These are phyloP conservation scores for Acanthosepion lycidas DNA, from an alignment of 2,888 invertebrate species.

Conservation along the genomic window DNA sequence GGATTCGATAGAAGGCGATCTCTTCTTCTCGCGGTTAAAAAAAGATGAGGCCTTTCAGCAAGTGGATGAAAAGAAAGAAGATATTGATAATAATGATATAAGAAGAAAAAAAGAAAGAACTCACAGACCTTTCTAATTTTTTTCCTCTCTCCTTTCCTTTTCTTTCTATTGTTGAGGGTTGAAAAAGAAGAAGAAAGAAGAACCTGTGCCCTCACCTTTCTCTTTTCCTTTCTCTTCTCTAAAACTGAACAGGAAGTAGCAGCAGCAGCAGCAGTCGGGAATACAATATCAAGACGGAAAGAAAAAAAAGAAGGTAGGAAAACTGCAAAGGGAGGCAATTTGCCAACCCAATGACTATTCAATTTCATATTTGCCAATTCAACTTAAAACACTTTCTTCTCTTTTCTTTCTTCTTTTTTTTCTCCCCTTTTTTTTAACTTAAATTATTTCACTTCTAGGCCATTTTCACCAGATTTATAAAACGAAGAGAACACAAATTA, in stretches of 20 bases:
- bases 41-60: no score
- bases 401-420: no score
- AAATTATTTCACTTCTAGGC: no score
- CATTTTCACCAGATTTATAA: no score
- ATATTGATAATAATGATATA: neutral
- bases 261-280: constrained; percentile 13
- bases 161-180: constrained; percentile 20
- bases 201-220: neutral
- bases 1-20: no score
- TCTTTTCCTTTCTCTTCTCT: constrained; percentile 10
- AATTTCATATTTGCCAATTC: neutral
- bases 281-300: neutral
- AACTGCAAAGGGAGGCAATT: neutral
- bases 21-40: no score
- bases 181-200: neutral
- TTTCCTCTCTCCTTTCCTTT: neutral
- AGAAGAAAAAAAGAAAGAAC: neutral
- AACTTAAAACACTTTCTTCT: no score
- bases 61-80: neutral
- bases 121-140: neutral
- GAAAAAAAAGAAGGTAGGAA: neutral
- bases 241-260: neutral
- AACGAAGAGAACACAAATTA: no score
- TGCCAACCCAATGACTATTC: neutral
- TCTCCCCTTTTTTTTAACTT: no score